Evolutionary conservation across 2,797 vertebrate species (phyloP).

Genomic region (Holocentrus rufus): DNA sequence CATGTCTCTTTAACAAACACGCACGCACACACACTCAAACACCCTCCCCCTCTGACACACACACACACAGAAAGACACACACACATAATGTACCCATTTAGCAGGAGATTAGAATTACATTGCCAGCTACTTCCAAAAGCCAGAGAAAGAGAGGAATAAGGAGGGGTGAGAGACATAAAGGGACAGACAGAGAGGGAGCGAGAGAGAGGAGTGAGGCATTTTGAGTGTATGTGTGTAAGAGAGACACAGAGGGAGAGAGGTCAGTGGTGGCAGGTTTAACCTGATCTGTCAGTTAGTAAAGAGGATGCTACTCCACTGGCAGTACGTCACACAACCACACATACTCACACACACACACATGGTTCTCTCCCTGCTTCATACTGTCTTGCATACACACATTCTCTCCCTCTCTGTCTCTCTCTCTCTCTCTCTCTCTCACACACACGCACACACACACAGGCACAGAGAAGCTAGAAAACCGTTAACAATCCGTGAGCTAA

Average conservation of each 20-base stretch:
- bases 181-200: no score
- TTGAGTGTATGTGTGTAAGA: slow-evolving; percentile 2
- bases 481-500: background rate
- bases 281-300: slow-evolving; percentile 47
- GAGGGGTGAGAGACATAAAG: background rate
- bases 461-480: background rate
- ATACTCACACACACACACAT: slow-evolving; percentile 5
- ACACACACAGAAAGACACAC: background rate
- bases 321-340: slow-evolving; percentile 5
- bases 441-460: slow-evolving; percentile 7
- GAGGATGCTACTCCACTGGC: slow-evolving; percentile 3
- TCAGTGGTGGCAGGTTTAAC: slow-evolving; percentile 45
- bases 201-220: background rate
- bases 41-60: background rate
- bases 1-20: background rate
- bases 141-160: background rate
- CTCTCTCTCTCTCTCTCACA: slow-evolving; percentile 2
- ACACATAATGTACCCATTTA: slow-evolving; percentile 15
- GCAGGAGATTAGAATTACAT: slow-evolving; percentile 34
- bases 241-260: background rate
- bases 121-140: slow-evolving; percentile 5
- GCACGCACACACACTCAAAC: background rate
- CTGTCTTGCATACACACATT: background rate
- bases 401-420: background rate
- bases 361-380: background rate